These are phyloP conservation scores for Drosophila quasianomalipes DNA, from an alignment of 2,888 invertebrate species.

Conservation along the genomic window DNA sequence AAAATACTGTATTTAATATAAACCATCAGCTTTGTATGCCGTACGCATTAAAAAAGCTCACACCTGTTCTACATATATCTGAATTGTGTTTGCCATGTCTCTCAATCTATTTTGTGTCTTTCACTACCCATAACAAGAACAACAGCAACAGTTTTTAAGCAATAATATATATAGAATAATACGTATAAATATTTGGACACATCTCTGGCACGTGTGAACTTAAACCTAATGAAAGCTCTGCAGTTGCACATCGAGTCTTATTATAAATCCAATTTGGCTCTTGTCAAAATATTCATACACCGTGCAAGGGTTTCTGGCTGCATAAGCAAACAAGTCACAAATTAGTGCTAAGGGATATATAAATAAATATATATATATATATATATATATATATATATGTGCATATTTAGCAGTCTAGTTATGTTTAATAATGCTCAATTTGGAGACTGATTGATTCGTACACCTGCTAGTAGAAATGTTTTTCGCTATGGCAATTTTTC, in stretches of 20 bases:
- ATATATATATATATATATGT: background rate
- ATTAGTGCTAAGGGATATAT: background rate
- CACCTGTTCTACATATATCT: conserved; percentile 23
- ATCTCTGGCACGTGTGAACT: conserved; percentile 26
- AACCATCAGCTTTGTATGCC: no score
- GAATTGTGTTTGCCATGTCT: conserved; percentile 2
- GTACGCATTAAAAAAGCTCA: conserved; percentile 3
- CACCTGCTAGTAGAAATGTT: conserved; percentile 68
- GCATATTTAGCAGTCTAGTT: conserved; percentile 9
- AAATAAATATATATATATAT: background rate
- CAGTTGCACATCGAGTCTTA: conserved; percentile 21
- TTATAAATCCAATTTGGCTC: conserved; percentile 30
- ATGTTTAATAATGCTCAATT: conserved; percentile 54
- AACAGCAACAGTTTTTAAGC: background rate
- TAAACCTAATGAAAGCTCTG: conserved; percentile 10
- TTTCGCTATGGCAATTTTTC: conserved; percentile 32
- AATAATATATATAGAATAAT: background rate
- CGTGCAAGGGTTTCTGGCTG: background rate
- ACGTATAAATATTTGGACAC: conserved; percentile 40
- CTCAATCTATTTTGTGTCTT: background rate
- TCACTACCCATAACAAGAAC: background rate
- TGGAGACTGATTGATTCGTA: conserved; percentile 60
- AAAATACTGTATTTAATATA: background rate
- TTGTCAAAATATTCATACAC: conserved; percentile 14
- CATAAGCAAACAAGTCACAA: background rate